Conservation (phyloP, 23 tunicate genomes). For the Oikopleura vanhoeffeni region DNA sequence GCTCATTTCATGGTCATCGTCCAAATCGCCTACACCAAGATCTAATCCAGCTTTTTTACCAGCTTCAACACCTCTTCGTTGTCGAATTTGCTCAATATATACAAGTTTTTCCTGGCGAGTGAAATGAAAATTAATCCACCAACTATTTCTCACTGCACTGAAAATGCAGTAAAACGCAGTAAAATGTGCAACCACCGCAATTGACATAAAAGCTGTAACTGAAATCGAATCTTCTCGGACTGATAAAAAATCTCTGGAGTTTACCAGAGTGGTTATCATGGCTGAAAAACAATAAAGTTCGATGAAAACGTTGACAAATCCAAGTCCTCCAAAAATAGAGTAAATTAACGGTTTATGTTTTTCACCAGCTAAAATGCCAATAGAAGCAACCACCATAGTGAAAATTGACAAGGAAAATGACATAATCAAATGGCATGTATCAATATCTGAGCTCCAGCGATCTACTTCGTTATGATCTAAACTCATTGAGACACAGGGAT, state of each 20-base stretch:
- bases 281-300: neutral
- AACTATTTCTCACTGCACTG: neutral
- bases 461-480: too few species aligned
- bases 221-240: too few species aligned
- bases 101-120: neutral
- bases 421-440: neutral
- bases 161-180: neutral
- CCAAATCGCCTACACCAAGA: neutral
- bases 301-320: neutral
- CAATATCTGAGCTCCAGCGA: too few species aligned
- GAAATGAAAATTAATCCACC: neutral
- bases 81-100: neutral
- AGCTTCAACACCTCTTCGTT: neutral
- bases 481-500: neutral
- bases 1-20: neutral
- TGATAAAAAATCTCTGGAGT: too few species aligned
- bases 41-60: neutral
- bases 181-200: neutral
- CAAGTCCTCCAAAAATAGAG: neutral
- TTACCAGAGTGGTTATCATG: too few species aligned
- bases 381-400: neutral
- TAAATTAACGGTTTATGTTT: neutral
- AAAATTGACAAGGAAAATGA: neutral
- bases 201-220: too few species aligned
- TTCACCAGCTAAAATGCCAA: conserved; percentile 4